Base-by-base conservation (phyloP, 1,140 invertebrate species). In the Apis florea region DNA sequence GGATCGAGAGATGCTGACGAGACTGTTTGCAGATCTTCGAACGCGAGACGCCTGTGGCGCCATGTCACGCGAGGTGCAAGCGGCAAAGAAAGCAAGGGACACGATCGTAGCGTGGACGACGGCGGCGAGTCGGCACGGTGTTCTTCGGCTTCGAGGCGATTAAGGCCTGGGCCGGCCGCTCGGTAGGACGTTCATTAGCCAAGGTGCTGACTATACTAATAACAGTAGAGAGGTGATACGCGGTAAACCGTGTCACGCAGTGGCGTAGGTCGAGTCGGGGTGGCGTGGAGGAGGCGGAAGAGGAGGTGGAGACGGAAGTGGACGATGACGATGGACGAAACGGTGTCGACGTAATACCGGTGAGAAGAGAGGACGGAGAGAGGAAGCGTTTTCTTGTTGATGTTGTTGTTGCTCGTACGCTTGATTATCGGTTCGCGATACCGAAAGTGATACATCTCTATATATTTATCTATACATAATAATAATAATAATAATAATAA, bases 181-280 rank as follows among this genome's bases (percentile, higher is more conserved):
- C 64, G 58, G 24, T 59, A 19, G 80, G 66, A 63, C 75, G 74
- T 83, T 79, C 61, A 80, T 80, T 66, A 75, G 70, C 82, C 61
- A 70, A 64, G 69, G 67, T 56, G 82, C 61, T 68, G 69, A 74
- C 77, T 77, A 56, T 72, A 67, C 71, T 81, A 75, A 81, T 74
- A 73, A 80, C 71, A 63, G 63, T 64, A 59, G 87, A 72, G 85
- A 72, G 58, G 85, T 92, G 82, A 79, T 84, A 85, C 90, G 88
- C 84, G 73, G 82, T 87, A 86, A 87, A 87, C 80, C 84, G 84
- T 86, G 85, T 83, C 85, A 86, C 85, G 75, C 82, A 79, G 85
- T 75, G 72, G 72, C 75, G 90, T 88, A 90, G 82, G 86, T 83
- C 90, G 89, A 93, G 90, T 91, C 89, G 91, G 92, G 93, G 85